Evolutionary conservation across 2,113 vertebrate genomes (phyloP).

Genomic region (Pheucticus melanocephalus): DNA sequence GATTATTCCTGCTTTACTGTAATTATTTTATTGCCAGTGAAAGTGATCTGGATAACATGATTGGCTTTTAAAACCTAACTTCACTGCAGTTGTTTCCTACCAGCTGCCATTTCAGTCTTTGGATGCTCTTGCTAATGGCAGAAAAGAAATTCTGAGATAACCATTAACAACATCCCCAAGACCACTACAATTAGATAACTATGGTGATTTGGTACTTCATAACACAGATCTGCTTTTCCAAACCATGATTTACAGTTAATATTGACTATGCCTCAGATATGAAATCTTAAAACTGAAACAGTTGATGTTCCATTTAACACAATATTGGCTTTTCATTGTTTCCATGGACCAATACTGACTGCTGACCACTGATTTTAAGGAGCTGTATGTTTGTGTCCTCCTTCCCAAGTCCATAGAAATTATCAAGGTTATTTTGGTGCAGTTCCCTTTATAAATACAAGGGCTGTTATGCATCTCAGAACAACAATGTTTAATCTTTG

Average conservation of each 20-base stretch:
- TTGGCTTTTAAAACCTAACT: background rate
- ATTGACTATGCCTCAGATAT: background rate
- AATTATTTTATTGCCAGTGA: background rate
- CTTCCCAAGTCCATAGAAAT: background rate
- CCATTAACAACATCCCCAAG: background rate
- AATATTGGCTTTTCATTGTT: background rate
- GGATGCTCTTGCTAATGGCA: background rate
- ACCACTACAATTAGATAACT: background rate
- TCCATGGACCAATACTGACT: background rate
- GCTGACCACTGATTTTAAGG: background rate
- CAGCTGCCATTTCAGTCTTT: background rate
- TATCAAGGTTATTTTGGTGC: background rate
- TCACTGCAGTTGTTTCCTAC: background rate
- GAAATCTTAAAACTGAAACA: background rate
- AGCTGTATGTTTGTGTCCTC: background rate
- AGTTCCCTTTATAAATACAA: background rate
- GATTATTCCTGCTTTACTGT: background rate
- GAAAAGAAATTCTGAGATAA: background rate
- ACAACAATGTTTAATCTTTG: background rate
- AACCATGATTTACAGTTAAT: background rate
- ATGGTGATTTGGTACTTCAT: background rate
- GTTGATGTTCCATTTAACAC: background rate
- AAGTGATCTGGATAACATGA: background rate
- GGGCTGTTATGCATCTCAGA: conserved; percentile 17
- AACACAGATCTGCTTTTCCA: background rate